Evolutionary conservation across 2,797 vertebrate genomes (phyloP).

Genomic region (Pogoniulus pusillus): DNA sequence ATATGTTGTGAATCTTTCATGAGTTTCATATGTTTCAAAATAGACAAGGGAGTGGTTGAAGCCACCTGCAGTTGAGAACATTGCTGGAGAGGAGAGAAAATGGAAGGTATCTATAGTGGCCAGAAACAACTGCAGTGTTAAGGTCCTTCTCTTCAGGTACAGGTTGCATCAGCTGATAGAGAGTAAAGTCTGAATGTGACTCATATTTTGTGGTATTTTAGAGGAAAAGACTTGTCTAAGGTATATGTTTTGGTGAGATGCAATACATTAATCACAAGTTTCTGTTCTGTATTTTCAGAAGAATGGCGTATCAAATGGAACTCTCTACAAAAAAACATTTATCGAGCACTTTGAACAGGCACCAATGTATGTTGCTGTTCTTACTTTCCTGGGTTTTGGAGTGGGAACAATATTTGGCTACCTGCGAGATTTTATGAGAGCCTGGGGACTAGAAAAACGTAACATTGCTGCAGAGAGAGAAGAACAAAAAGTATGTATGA

Average conservation of each 20-base stretch:
- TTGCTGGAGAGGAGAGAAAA: background rate
- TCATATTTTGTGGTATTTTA: background rate
- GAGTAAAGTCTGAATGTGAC: background rate
- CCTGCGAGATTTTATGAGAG: constrained; percentile 91
- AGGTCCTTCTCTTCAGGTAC: background rate
- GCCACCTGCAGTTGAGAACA: background rate
- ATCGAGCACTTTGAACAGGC: constrained; percentile 88
- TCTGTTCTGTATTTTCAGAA: constrained; percentile 77
- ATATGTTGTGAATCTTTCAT: constrained; percentile 1
- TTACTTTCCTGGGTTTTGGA: constrained; percentile 91
- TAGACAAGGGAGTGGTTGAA: constrained; percentile 37
- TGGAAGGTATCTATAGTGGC: background rate
- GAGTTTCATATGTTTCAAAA: constrained; percentile 55
- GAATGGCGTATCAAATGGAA: constrained; percentile 76
- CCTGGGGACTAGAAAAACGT: constrained; percentile 89
- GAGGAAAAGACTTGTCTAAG: background rate
- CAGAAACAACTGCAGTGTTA: background rate
- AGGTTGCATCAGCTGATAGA: background rate
- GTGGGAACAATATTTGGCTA: constrained; percentile 92
- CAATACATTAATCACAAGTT: constrained; percentile 25
- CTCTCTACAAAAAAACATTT: constrained; percentile 68
- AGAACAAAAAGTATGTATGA: constrained; percentile 87
- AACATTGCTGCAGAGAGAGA: constrained; percentile 85
- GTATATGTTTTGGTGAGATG: background rate
- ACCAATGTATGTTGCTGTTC: constrained; percentile 88